Percentiles rank a stretch among this genome's conserved stretches.
These are phyloP conservation scores for Callyntrura guangdongensis DNA, from an alignment of 2,888 invertebrate genomes.

Conservation along the genomic window DNA sequence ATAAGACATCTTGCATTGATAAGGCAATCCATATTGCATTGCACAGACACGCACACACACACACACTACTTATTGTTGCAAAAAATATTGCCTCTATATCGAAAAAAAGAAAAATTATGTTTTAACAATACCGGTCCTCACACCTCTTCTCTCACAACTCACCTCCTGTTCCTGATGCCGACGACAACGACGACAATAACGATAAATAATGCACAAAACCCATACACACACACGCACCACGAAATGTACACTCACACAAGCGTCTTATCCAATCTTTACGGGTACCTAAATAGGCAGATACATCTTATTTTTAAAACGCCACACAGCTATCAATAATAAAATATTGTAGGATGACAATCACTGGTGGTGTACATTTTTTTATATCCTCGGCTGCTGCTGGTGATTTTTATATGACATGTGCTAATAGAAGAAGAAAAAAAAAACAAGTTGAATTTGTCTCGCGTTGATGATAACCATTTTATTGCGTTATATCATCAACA, in stretches of 20 bases:
- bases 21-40: background rate
- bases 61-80: background rate
- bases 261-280: too few relatives aligned
- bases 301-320: too few relatives aligned
- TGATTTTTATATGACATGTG: background rate
- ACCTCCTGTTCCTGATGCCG: slow-evolving; percentile 55
- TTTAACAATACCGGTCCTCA: slow-evolving; percentile 35
- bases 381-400: background rate
- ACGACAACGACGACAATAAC: background rate
- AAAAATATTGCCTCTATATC: background rate
- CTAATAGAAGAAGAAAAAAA: slow-evolving; percentile 35
- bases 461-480: slow-evolving; percentile 24
- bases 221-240: background rate
- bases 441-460: slow-evolving; percentile 32
- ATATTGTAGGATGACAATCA: background rate
- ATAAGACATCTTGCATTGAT: slow-evolving; percentile 24
- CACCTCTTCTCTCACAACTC: slow-evolving; percentile 8
- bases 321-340: background rate
- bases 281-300: too few relatives aligned
- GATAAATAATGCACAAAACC: background rate
- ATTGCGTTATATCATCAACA: slow-evolving; percentile 23
- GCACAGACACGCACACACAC: background rate
- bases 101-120: background rate
- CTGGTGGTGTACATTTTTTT: background rate
- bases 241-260: too few relatives aligned